Base-by-base conservation (phyloP, 92 coral and sea anemone genomes). In the Palythoa grandis region DNA sequence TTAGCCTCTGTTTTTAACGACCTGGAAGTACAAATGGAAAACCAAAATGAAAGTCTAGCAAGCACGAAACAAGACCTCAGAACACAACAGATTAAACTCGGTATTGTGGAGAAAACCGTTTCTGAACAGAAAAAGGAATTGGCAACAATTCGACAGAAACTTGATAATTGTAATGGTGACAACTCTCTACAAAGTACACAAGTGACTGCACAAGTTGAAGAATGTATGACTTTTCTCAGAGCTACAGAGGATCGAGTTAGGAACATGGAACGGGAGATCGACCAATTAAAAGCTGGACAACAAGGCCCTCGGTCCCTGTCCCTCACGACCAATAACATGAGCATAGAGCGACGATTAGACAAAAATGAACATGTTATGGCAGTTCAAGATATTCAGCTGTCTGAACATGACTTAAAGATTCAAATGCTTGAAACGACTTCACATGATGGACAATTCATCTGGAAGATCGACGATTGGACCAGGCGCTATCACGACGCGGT, bases 401-500 rank as follows among this genome's bases (percentile, higher is more conserved):
- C 93, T 0, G 93, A 92, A 17, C 91, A 90, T 3, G 93, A 92
- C 77, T 20, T 87, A 5, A 87, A 88, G 90, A 86, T 90, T 29
- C 78, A 72, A 25, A 86, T 88, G 82, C 70, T 92, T 39, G 90
- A 92, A 37, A 78, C 87, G 15, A 92, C 91, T 11, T 89, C 92
- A 1, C 91, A 95, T 43, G 92, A 92, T 76, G 97, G 97, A 13
- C 63, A 76, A 7, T 95, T 79, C 82, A 69, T 91, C 74, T 95
- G 97, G 98, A 95, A 95, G 67, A 95, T 95, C 40, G 95, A 93
- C 70, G 92, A 91, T 15, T 90, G 83, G 83, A 85, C 89, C 56
- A 86, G 93, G 20, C 89, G 95, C 56, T 77, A 83, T 17, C 94
- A 92, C 52, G 98, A 93, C 7, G 94, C 95, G 38, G 85, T 83